phyloP scores from a whole-genome alignment of 2,797 vertebrate species.

The Poecilia gillii region DNA sequence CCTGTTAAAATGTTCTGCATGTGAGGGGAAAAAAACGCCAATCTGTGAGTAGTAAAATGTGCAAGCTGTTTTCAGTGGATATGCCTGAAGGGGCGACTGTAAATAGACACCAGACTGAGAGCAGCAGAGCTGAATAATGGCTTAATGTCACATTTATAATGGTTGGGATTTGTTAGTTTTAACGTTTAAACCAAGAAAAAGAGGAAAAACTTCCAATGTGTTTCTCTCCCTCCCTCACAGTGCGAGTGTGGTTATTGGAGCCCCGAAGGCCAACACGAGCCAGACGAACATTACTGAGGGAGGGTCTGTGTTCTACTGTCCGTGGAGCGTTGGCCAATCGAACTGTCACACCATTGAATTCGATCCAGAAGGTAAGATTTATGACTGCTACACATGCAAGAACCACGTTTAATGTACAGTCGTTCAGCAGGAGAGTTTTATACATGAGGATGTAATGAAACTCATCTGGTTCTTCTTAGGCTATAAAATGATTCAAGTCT shows the following conservation, averaged over 20 bases:
- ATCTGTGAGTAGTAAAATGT: conserved; percentile 43
- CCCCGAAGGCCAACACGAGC: conserved; percentile 89
- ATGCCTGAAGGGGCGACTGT: conserved; percentile 55
- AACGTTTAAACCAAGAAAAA: conserved; percentile 25
- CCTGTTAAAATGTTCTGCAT: conserved; percentile 62
- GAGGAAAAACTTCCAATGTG: conserved; percentile 17
- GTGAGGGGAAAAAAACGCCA: conserved; percentile 28
- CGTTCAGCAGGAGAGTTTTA: background rate
- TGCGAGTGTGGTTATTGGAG: conserved; percentile 88
- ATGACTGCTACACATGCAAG: background rate
- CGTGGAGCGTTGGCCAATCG: conserved; percentile 81
- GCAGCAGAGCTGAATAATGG: background rate
- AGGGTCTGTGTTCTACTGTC: conserved; percentile 91
- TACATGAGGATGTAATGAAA: background rate
- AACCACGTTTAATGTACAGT: background rate
- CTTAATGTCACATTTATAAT: conserved; percentile 20
- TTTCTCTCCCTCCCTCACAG: conserved; percentile 71
- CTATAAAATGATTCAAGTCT: background rate
- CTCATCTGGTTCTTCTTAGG: background rate
- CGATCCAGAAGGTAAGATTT: conserved; percentile 83
- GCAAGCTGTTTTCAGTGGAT: conserved; percentile 38
- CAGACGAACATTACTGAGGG: conserved; percentile 84
- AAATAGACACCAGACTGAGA: conserved; percentile 53
- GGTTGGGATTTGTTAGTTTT: conserved; percentile 12
- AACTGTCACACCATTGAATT: conserved; percentile 83